Evolutionary conservation across 2,888 invertebrate genomes (phyloP).

Genomic region (Nymphalis polychloros): DNA sequence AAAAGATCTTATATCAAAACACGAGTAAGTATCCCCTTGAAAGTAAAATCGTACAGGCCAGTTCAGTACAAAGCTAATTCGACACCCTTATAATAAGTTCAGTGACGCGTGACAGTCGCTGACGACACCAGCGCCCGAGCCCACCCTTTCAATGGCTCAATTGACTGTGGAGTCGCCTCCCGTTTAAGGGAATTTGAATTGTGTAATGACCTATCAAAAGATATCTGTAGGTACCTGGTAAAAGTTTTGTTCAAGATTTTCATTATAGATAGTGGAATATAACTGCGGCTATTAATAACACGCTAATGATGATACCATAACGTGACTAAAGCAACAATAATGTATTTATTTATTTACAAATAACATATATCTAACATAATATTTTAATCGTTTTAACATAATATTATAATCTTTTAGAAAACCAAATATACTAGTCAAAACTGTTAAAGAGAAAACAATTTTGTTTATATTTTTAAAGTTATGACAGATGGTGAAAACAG

Average conservation of each 20-base stretch:
- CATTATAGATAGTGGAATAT: not conserved
- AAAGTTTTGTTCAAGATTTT: conserved; percentile 1
- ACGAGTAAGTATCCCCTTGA: conserved; percentile 19
- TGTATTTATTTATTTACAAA: no score
- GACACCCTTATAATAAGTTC: conserved; percentile 47
- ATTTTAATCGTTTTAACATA: no score
- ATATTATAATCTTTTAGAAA: no score
- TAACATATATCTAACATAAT: no score
- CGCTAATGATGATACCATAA: no score
- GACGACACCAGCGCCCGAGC: conserved; percentile 39
- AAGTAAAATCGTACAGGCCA: conserved; percentile 41
- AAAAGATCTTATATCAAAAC: conserved; percentile 1
- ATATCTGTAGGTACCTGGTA: conserved; percentile 5
- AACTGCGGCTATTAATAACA: not conserved
- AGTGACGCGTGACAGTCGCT: conserved; percentile 49
- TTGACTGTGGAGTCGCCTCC: conserved; percentile 31
- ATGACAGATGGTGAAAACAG: no score
- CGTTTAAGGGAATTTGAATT: conserved; percentile 28
- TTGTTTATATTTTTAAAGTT: no score
- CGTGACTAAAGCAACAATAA: no score
- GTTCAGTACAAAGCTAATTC: conserved; percentile 41
- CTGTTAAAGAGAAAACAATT: no score
- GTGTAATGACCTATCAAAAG: conserved; percentile 31
- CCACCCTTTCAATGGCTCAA: conserved; percentile 46
- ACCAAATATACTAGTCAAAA: no score